These are phyloP conservation scores for Trachythela sp. DNA, from an alignment of 64 coral and sea anemone species.

Conservation along the genomic window DNA sequence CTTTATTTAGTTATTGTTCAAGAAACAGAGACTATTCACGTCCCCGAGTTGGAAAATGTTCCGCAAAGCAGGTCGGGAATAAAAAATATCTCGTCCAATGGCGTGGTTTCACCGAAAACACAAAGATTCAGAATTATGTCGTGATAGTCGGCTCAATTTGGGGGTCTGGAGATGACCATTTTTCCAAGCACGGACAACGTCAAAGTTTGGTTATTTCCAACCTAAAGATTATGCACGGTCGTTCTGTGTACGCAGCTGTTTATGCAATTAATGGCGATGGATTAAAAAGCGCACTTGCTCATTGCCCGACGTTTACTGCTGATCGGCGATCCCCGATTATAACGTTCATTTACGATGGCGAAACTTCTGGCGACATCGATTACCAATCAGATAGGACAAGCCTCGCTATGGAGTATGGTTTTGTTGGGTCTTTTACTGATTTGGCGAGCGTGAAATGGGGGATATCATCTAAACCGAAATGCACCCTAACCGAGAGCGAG, in stretches of 20 bases:
- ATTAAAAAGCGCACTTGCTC: slow-evolving; percentile 58
- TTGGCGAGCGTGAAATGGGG: slow-evolving; percentile 68
- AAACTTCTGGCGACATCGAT: slow-evolving; percentile 41
- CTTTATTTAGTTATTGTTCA: slow-evolving; percentile 66
- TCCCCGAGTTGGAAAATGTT: slow-evolving; percentile 59
- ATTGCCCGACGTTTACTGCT: slow-evolving; percentile 65
- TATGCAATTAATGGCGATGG: slow-evolving; percentile 75
- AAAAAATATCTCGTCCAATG: too few relatives aligned
- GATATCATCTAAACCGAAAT: slow-evolving; percentile 49
- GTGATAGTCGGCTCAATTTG: slow-evolving; percentile 77
- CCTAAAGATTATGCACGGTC: slow-evolving; percentile 68
- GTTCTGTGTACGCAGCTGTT: slow-evolving; percentile 37
- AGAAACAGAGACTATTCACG: slow-evolving; percentile 62
- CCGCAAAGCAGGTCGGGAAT: slow-evolving; percentile 64
- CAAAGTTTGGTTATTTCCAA: slow-evolving; percentile 56
- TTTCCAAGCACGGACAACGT: slow-evolving; percentile 39
- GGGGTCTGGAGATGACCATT: slow-evolving; percentile 80
- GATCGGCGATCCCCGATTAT: slow-evolving; percentile 39
- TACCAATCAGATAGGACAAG: slow-evolving; percentile 64
- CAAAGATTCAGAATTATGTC: neutral
- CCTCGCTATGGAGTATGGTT: slow-evolving; percentile 27
- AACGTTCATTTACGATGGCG: too few relatives aligned
- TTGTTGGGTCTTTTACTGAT: slow-evolving; percentile 19
- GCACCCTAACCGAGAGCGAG: slow-evolving; percentile 61
- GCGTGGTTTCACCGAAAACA: slow-evolving; percentile 36